These are phyloP conservation scores for Scylla paramamosain DNA, from an alignment of 1,140 invertebrate species.

Conservation along the genomic window DNA sequence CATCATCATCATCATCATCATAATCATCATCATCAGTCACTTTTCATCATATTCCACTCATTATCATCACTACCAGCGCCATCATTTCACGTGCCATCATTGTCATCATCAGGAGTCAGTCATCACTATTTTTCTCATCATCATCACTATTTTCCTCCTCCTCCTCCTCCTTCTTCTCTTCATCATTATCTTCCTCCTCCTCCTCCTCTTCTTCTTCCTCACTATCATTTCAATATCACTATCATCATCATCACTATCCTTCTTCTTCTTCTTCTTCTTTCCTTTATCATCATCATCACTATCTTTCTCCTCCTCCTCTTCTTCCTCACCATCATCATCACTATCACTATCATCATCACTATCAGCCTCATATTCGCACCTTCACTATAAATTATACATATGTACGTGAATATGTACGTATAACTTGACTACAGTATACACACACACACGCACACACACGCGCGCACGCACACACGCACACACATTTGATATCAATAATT, in stretches of 20 bases:
- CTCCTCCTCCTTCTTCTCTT: not conserved
- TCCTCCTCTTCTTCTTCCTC: too few relatives aligned
- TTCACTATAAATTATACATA: conserved; percentile 12
- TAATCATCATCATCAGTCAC: conserved; percentile 12
- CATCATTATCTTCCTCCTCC: not conserved
- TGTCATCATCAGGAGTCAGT: too few relatives aligned
- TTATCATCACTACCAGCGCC: not conserved
- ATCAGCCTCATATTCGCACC: not conserved
- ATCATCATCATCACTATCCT: not conserved
- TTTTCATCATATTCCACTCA: too few relatives aligned
- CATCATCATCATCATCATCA: conserved; percentile 30
- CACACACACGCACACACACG: conserved; percentile 2
- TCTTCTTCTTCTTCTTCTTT: not conserved
- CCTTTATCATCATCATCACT: not conserved
- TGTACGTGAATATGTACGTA: conserved; percentile 1
- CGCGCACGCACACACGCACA: not conserved
- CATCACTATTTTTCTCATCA: too few relatives aligned
- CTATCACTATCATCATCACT: not conserved
- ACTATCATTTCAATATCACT: not conserved
- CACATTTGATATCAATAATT: not conserved
- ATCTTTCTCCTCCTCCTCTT: not conserved
- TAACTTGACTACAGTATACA: not conserved
- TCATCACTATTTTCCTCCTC: not conserved
- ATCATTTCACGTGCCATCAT: too few relatives aligned
- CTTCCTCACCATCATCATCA: not conserved